Evolutionary conservation across 2,888 invertebrate species (phyloP).

Genomic region (Hyalella azteca): DNA sequence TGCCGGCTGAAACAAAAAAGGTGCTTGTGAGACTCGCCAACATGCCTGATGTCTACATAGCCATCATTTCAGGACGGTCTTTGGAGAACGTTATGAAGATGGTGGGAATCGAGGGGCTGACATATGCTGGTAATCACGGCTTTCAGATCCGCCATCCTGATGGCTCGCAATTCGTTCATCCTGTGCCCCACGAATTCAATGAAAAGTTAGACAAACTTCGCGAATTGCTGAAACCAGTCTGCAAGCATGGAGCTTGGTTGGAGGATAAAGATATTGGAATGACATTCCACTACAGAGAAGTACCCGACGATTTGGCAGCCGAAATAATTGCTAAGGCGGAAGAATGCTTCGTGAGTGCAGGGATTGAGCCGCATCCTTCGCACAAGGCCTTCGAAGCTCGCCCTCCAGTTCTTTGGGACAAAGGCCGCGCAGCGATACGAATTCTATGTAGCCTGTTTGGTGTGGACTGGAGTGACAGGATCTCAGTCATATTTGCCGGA

Average conservation of each 20-base stretch:
- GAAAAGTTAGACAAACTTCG: conserved; percentile 62
- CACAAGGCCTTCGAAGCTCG: conserved; percentile 90
- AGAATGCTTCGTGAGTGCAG: conserved; percentile 62
- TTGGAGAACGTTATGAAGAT: conserved; percentile 63
- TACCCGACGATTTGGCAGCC: conserved; percentile 60
- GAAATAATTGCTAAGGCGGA: conserved; percentile 62
- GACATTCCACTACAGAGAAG: conserved; percentile 64
- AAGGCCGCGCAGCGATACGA: conserved; percentile 87
- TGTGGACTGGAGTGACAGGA: conserved; percentile 82
- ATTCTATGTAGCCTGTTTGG: conserved; percentile 88
- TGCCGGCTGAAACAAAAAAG: conserved; percentile 63
- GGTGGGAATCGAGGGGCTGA: conserved; percentile 64
- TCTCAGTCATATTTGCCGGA: conserved; percentile 64
- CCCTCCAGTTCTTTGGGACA: conserved; percentile 90
- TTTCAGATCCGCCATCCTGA: conserved; percentile 65
- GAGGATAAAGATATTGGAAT: conserved; percentile 64
- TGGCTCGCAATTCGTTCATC: conserved; percentile 64
- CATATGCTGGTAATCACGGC: conserved; percentile 65
- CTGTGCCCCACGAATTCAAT: conserved; percentile 64
- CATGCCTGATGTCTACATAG: conserved; percentile 64
- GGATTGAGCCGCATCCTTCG: conserved; percentile 65
- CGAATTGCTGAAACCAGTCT: conserved; percentile 72
- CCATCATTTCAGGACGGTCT: conserved; percentile 64
- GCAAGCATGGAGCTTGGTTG: conserved; percentile 64
- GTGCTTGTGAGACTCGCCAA: conserved; percentile 63